A percentile compares a stretch with the other conserved stretches of the same genome.
phyloP scores from a whole-genome alignment of 2,113 vertebrate species.

The Pelecanoides urinatrix region DNA sequence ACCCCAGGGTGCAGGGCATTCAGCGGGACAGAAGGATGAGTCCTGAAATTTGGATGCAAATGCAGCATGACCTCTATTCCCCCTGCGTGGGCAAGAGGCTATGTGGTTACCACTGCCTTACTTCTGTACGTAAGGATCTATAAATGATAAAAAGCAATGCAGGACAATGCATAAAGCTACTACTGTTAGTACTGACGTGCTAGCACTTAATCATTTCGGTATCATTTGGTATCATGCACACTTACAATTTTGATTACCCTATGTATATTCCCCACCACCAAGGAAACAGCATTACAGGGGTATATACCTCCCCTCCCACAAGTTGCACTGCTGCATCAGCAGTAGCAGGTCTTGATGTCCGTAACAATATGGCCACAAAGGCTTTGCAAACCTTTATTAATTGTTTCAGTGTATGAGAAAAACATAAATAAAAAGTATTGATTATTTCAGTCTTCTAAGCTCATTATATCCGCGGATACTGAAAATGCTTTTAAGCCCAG shows the following conservation, averaged over 20 bases:
- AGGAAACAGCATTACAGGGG: not conserved
- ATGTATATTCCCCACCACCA: not conserved
- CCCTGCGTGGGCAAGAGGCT: not conserved
- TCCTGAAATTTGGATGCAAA: not conserved
- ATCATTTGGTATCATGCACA: not conserved
- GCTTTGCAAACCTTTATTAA: not conserved
- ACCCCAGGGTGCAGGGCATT: not conserved
- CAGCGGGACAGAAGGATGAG: not conserved
- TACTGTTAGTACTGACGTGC: not conserved
- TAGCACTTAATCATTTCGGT: not conserved
- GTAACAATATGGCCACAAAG: not conserved
- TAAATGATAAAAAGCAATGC: not conserved
- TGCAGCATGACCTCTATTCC: not conserved
- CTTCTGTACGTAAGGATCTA: not conserved
- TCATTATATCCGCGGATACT: not conserved
- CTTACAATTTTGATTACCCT: not conserved
- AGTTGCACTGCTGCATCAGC: not conserved
- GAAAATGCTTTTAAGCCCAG: constrained; percentile 3
- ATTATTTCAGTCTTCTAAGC: not conserved
- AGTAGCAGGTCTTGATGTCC: not conserved
- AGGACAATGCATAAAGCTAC: not conserved
- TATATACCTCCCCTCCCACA: not conserved
- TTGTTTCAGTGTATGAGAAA: not conserved
- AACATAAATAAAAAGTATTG: not conserved
- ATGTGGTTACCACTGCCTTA: not conserved